Base-by-base conservation (phyloP, 2,888 invertebrate species). In the Caenorhabditis parvicauda region DNA sequence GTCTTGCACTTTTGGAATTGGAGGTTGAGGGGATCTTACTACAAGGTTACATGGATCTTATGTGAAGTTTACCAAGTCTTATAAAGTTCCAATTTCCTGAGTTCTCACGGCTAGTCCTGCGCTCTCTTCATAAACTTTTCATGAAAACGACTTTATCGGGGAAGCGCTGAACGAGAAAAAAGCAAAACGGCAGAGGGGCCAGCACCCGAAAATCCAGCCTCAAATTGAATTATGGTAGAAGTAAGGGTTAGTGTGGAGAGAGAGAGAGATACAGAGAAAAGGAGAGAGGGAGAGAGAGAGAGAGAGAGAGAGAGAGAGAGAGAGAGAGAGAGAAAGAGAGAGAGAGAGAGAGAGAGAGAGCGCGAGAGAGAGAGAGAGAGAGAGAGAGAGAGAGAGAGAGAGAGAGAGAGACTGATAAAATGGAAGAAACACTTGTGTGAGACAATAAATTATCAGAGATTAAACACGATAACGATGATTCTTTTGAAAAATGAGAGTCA, bases 101-200 rank as follows among this genome's bases (percentile, higher is more conserved):
- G n/a, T n/a, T n/a, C n/a, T n/a, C n/a, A n/a, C n/a, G n/a, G n/a
- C n/a, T n/a, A n/a, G n/a, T n/a, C n/a, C n/a, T n/a, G n/a, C n/a
- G n/a, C n/a, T n/a, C n/a, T n/a, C n/a, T n/a, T n/a, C n/a, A n/a
- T n/a, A n/a, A n/a, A n/a, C n/a, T n/a, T n/a, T n/a, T n/a, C n/a
- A n/a, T n/a, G n/a, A n/a, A n/a, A n/a, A n/a, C n/a, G 48, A 37
- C 48, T 28, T 45, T 29, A 57, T 29, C 52, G 42, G 32, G 28
- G 24, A 37, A 12, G 1, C 28, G 27, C 27, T 5, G 14, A 32
- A 12, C 2, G 24, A 42, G 32, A 46, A 17, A 37, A 3, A 47
- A 29, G 27, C 24, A 35, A 9, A 2, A 19, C 35, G 41, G 38
- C 1, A 27, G 44, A 52, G 52, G 48, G 53, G 48, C 48, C 25